Percentiles rank a stretch among this genome's conserved stretches.
Evolutionary conservation across 2,888 invertebrate species (phyloP).

Genomic region (Chaetogeoica ovagalla): DNA sequence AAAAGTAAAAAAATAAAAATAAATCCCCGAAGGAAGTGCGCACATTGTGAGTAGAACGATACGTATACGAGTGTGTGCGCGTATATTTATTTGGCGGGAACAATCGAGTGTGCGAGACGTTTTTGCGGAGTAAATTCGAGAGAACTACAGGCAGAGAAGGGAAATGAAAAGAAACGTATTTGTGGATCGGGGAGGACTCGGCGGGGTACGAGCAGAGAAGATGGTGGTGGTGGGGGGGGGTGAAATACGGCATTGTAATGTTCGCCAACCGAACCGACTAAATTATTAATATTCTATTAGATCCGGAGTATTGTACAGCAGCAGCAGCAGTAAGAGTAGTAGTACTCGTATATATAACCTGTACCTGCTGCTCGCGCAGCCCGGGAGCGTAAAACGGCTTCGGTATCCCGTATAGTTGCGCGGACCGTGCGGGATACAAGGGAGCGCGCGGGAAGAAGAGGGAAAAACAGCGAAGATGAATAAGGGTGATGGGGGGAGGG

Average conservation of each 20-base stretch:
- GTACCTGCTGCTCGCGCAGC: slow-evolving; percentile 11
- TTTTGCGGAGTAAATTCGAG: slow-evolving; percentile 11
- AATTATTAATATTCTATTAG: slow-evolving; percentile 53
- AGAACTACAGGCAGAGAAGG: background rate
- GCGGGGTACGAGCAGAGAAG: no score
- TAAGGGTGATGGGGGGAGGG: background rate
- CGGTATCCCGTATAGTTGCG: slow-evolving; percentile 35
- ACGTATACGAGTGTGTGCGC: background rate
- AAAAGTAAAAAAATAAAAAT: background rate
- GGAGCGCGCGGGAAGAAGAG: no score
- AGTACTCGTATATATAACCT: no score
- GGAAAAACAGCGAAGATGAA: no score
- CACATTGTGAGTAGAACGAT: no score
- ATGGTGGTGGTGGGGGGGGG: no score
- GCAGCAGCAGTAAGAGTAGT: no score
- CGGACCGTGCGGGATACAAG: background rate
- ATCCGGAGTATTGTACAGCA: slow-evolving; percentile 41
- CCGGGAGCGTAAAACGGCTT: slow-evolving; percentile 47
- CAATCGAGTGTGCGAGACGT: slow-evolving; percentile 21
- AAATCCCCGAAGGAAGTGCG: background rate
- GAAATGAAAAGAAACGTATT: background rate
- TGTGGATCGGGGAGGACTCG: no score
- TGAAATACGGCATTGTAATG: slow-evolving; percentile 52
- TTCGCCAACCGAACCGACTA: slow-evolving; percentile 52
- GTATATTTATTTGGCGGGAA: background rate